Evolutionary conservation across 2,888 invertebrate genomes (phyloP).

Genomic region (Parelbella ahira): DNA sequence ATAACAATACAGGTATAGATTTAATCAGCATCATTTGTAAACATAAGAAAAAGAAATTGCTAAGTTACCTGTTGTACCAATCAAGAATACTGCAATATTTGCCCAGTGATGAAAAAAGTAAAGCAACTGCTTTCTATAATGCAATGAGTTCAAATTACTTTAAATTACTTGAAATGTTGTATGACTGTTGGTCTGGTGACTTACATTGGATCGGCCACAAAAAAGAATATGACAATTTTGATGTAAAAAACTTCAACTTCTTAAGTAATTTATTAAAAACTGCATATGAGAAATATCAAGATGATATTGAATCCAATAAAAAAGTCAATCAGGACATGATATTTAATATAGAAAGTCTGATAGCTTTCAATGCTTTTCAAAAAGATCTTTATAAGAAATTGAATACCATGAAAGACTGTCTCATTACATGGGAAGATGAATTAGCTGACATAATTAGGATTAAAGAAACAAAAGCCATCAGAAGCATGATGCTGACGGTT

Average conservation of each 20-base stretch:
- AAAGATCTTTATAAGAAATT: constrained; percentile 21
- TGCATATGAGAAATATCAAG: constrained; percentile 16
- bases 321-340: constrained; percentile 9
- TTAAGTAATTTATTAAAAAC: constrained; percentile 3
- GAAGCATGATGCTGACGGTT: constrained; percentile 14
- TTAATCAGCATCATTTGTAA: constrained; percentile 19
- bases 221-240: constrained; percentile 13
- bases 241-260: constrained; percentile 16
- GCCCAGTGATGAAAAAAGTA: constrained; percentile 1
- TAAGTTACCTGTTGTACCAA: constrained; percentile 22
- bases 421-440: constrained; percentile 5
- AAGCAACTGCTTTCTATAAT: constrained; percentile 12
- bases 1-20: constrained; percentile 6
- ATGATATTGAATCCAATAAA: neutral
- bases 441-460: constrained; percentile 5
- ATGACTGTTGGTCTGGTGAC: constrained; percentile 24
- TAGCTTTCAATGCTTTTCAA: constrained; percentile 23
- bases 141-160: constrained; percentile 16
- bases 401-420: constrained; percentile 7
- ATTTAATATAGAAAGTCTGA: constrained; percentile 11
- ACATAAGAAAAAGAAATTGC: constrained; percentile 13
- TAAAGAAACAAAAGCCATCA: constrained; percentile 17
- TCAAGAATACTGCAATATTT: constrained; percentile 19
- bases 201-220: constrained; percentile 22
- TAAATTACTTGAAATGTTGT: constrained; percentile 22